Conservation (phyloP, 2,113 vertebrate species). For the Mesembrinibis cayennensis region DNA sequence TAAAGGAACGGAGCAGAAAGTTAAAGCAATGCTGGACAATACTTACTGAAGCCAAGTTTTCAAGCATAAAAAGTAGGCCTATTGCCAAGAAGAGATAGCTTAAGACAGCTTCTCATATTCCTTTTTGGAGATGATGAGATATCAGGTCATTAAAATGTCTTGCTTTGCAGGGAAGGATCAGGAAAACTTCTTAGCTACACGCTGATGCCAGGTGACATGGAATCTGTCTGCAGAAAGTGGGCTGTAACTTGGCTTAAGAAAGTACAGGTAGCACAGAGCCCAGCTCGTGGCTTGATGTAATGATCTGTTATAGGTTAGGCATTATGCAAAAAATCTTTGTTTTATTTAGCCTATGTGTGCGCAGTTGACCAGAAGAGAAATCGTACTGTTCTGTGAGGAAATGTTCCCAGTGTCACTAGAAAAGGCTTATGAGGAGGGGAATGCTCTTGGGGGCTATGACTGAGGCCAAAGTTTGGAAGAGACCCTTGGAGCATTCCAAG, state of each 20-base stretch:
- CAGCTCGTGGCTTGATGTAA: not conserved
- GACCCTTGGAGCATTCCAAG: not conserved
- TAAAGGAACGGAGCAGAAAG: not conserved
- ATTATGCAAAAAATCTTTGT: rapidly evolving
- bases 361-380: not conserved
- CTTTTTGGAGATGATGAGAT: not conserved
- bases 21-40: not conserved
- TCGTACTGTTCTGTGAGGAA: not conserved
- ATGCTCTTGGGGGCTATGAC: not conserved
- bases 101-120: not conserved
- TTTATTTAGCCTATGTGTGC: not conserved
- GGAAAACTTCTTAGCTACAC: not conserved
- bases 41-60: not conserved
- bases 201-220: not conserved
- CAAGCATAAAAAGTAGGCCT: not conserved
- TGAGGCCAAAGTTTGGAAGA: not conserved
- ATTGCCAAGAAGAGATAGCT: not conserved
- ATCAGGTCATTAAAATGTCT: not conserved
- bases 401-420: not conserved
- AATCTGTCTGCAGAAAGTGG: not conserved
- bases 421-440: not conserved
- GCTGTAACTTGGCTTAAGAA: not conserved
- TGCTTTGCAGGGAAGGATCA: not conserved
- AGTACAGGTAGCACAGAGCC: not conserved
- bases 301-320: not conserved